Evolutionary conservation across 2,113 vertebrate genomes (phyloP), one percentile per base, ranked within the genome.

Genomic region (Stegostoma tigrinum): DNA sequence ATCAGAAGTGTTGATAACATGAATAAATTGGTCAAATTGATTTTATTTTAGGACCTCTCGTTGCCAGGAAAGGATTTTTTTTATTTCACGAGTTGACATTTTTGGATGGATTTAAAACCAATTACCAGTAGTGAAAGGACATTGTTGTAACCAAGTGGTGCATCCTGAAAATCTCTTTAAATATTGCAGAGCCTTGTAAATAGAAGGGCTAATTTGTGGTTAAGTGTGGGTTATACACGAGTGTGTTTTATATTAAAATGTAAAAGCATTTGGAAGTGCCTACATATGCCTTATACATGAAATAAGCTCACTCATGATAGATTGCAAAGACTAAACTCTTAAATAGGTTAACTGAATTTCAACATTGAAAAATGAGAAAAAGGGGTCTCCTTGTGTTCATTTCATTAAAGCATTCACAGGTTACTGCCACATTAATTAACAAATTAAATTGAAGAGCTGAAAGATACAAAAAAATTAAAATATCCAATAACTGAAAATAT

Each of bases 221-320:
- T 72, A 95, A 72, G 68, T 95, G 27, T 48, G 68, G 94, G 94
- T 95, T 95, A 95, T 52, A 70, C 34, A 42, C 45, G 45, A 95
- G 94, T 95, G 94, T 95, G 42, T 30, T 72, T 95, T 48, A 72
- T 95, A 95, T 95, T 95, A 72, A 95, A 72, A 95, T 30, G 75
- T 95, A 95, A 95, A 95, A 93, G 61, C 68, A 72, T 95, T 95
- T 95, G 68, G 45, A 72, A 95, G 70, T 95, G 67, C 94, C 94
- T 95, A 70, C 94, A 45, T 72, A 27, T 95, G 45, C 42, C 68
- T 68, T 68, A 70, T 67, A 94, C 64, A 52, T 95, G 67, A 95
- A 30, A 38, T 17, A 45, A 17, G 66, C 66, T 95, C 94, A 61
- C 52, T 72, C 67, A 72, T 72, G 27, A 95, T 75, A 52, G 67